phyloP scores from a whole-genome alignment of 2,888 invertebrate species.

The Nephrotoma flavescens region DNA sequence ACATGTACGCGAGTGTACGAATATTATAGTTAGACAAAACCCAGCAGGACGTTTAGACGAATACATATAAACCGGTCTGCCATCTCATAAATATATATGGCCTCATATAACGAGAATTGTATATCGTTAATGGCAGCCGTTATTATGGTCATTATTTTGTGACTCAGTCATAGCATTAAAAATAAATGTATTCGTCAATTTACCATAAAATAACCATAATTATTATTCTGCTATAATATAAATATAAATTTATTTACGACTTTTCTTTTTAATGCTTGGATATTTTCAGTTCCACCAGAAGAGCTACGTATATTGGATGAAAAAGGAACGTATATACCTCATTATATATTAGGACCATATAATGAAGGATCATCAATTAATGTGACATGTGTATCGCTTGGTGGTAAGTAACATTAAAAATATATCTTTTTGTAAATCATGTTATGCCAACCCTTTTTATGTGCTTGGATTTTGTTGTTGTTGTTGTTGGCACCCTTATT shows the following conservation, averaged over 20 bases:
- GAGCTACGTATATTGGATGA: conserved; percentile 66
- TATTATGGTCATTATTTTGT: neutral
- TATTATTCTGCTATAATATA: neutral
- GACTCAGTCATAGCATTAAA: neutral
- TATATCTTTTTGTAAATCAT: neutral
- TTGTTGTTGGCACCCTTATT: neutral
- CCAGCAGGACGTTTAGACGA: neutral
- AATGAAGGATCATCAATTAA: conserved; percentile 68
- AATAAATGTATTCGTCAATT: neutral
- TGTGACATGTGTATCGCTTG: conserved; percentile 71
- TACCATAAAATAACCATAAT: neutral
- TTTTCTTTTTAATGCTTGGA: neutral
- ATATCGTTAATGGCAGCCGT: neutral
- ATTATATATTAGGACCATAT: conserved; percentile 69
- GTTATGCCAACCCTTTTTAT: neutral
- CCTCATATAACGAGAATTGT: neutral
- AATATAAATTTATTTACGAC: neutral
- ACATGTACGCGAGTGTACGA: neutral
- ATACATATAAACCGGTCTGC: neutral
- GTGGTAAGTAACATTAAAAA: conserved; percentile 39
- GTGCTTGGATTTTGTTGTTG: neutral
- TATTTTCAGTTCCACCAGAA: conserved; percentile 59
- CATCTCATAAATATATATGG: neutral
- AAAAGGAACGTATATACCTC: conserved; percentile 57
- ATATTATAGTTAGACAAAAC: neutral